Evolutionary conservation across 1,140 invertebrate species (phyloP).

Genomic region (Cherax quadricarinatus): DNA sequence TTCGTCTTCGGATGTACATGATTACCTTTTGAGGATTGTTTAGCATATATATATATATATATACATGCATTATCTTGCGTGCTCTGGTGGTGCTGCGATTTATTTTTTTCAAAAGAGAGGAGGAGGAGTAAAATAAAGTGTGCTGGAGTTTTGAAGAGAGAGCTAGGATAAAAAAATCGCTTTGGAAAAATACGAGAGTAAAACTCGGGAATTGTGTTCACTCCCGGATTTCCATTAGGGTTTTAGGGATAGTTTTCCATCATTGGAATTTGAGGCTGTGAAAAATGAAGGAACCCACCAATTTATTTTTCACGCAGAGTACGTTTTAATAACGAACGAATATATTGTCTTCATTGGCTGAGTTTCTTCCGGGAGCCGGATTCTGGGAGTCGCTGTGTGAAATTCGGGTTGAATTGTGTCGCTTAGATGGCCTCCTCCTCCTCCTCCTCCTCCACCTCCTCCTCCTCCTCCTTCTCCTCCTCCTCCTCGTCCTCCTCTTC

Average conservation of each 20-base stretch:
- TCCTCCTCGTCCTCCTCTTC: too few species aligned
- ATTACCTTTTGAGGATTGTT: neutral
- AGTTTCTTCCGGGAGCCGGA: too few species aligned
- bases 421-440: too few species aligned
- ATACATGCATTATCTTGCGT: neutral
- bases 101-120: too few species aligned
- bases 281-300: neutral
- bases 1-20: neutral
- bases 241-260: neutral
- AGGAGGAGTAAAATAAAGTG: neutral
- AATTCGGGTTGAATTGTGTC: too few species aligned
- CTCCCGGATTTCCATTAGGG: neutral
- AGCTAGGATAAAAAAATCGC: neutral
- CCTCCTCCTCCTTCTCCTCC: too few species aligned
- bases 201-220: neutral
- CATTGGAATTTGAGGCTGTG: neutral
- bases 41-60: constrained; percentile 2
- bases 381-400: too few species aligned
- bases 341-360: too few species aligned
- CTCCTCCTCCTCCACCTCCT: too few species aligned
- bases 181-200: neutral
- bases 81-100: neutral
- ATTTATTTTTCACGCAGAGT: neutral
- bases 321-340: too few species aligned
- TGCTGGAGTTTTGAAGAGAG: neutral